Evolutionary conservation across 2,113 vertebrate species (phyloP), one percentile per base, ranked within the genome.

Genomic region (Plecotus auritus): DNA sequence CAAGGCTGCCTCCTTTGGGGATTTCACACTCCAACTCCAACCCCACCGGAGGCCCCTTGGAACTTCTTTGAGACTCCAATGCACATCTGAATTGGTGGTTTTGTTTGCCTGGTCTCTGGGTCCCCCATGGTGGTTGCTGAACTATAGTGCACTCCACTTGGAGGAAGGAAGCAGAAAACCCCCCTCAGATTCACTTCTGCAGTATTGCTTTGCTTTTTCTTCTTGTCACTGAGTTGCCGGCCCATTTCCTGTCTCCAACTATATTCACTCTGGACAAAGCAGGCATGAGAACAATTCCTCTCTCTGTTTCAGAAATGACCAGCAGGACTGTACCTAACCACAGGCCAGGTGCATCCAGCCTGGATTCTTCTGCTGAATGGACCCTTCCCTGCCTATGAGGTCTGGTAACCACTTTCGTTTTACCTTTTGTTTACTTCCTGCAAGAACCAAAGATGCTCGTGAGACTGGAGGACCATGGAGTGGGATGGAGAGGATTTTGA

Each of bases 401-500:
- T 22, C 82, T 64, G 56, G 20, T 30, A 85, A 74, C 17, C 28
- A 42, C 22, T 84, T 92, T 85, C 92, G 47, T 82, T 88, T 67
- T 94, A 67, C 16, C 64, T 91, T 97, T 69, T 76, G 51, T 67
- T 92, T 42, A 35, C 37, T 69, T 96, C 54, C 66, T 91, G 32
- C 72, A 6, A 32, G 32, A 90, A 59, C 17, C n/a, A 1, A 3
- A 42, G 37, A 47, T 11, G 8, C 45, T 51, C 3, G 0, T 12
- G 4, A 10, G 28, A 64, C 7, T 13, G 45, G 67, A 82, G 49
- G n/a, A 35, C 7, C 1, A 13, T 7, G 16, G 30, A 56, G 56
- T 32, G 32, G 49, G 40, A 30, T 16, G 14, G 18, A 76, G 16
- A 42, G 14, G n/a, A 18, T 35, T n/a, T 73, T 67, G 49, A 85